Base-by-base conservation (phyloP, 2,888 invertebrate species). In the Disparrhopalites patrizii region DNA sequence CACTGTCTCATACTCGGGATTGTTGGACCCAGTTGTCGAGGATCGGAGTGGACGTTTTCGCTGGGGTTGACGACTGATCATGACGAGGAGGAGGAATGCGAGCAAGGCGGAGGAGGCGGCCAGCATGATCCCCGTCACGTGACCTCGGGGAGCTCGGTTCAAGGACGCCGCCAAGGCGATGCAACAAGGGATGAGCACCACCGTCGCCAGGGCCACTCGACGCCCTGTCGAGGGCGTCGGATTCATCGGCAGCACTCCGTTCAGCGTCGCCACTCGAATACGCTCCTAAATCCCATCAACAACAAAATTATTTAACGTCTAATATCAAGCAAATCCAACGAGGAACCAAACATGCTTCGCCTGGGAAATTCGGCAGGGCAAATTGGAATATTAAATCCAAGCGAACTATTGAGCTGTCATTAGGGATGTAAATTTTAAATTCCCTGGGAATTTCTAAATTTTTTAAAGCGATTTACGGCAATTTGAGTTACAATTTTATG, bases 51-150 rank as follows among this genome's bases (percentile, higher is more conserved):
- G 63, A 63, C 31, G 54, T 43, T 67, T 62, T 20, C 71, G 78
- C 73, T 79, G 79, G 4, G 86, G 85, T 77, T 86, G 84, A 78
- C 83, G 82, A 54, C 81, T 79, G 68, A 84, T 81, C n/a, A 83
- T 77, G 2, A 82, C 77, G 43, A 83, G 40, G 13, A 73, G 66
- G 36, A 76, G 73, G 55, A 75, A 75, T 18, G 72, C 70, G 7
- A 75, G 61, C 1, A 76, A 70, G 8, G 70, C 73, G 28, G 74
- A 73, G 1, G 74, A 73, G 23, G 73, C 69, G 25, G 72, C 76
- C 20, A 72, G 58, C 74, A 73, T 70, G 8, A 73, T 67, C 38
- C 71, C 73, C 13, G 72, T 74, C 7, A 74, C 61, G 47, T 70
- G 70, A 10, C 68, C 67, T 38, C 66, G 60, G 1, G 72, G 71